Conservation (phyloP, 2,888 invertebrate species). For the Sussaba pulchella region DNA sequence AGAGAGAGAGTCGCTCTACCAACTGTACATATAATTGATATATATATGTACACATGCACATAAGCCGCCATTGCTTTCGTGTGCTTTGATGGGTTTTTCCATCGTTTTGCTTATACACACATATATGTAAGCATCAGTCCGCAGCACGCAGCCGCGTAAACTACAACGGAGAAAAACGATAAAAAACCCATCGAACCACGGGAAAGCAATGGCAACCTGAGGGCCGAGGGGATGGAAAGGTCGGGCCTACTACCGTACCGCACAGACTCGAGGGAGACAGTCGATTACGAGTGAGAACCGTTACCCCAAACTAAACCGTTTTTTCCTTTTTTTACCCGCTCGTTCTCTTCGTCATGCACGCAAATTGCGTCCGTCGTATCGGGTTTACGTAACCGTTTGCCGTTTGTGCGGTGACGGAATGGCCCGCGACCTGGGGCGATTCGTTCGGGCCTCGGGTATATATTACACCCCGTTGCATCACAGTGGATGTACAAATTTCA, state of each 20-base stretch:
- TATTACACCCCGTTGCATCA: slow-evolving; percentile 26
- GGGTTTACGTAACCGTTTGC: slow-evolving; percentile 33
- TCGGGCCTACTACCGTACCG: not conserved
- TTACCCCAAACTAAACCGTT: not conserved
- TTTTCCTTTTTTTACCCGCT: slow-evolving; percentile 15
- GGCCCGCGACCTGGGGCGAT: not conserved
- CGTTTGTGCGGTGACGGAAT: slow-evolving; percentile 3
- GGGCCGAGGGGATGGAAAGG: not conserved
- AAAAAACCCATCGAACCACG: slow-evolving; percentile 4
- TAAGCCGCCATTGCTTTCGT: too few relatives aligned
- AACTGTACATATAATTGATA: too few relatives aligned
- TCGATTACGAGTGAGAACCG: slow-evolving; percentile 19
- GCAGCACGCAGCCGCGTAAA: too few relatives aligned
- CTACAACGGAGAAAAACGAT: not conserved
- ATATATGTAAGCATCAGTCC: too few relatives aligned
- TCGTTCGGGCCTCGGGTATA: slow-evolving; percentile 13
- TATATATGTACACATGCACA: too few relatives aligned
- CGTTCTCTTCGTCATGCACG: slow-evolving; percentile 48
- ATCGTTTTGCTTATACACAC: too few relatives aligned
- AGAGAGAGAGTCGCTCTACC: too few relatives aligned
- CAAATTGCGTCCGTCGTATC: slow-evolving; percentile 54
- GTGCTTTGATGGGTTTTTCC: too few relatives aligned
- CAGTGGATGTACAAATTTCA: slow-evolving; percentile 17
- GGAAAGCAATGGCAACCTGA: not conserved
- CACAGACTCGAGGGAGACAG: slow-evolving; percentile 11